Evolutionary conservation across 2,113 vertebrate genomes (phyloP).

Genomic region (Python bivittatus): DNA sequence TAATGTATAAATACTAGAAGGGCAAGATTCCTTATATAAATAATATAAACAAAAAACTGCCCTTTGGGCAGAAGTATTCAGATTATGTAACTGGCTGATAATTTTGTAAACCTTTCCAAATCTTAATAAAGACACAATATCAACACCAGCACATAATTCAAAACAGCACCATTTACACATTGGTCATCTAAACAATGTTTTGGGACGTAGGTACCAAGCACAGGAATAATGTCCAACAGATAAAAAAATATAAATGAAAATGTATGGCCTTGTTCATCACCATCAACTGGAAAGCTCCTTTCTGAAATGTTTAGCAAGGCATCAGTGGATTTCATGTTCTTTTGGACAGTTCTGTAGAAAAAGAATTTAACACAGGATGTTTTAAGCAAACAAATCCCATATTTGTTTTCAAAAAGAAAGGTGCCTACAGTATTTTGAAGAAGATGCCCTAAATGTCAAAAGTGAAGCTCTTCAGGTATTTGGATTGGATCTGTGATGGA

Average conservation of each 20-base stretch:
- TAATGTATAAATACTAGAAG: neutral
- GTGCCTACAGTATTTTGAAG: neutral
- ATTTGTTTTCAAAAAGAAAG: neutral
- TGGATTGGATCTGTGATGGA: neutral
- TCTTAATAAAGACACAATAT: neutral
- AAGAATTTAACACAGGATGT: neutral
- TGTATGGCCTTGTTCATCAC: slow-evolving; percentile 33
- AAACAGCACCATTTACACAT: too few relatives aligned
- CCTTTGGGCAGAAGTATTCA: neutral
- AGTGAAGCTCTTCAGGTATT: neutral
- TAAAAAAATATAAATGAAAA: neutral
- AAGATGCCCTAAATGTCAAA: neutral
- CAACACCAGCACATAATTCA: neutral
- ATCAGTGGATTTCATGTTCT: slow-evolving; percentile 33
- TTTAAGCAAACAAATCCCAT: neutral
- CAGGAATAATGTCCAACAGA: neutral
- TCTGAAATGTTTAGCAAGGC: slow-evolving; percentile 9
- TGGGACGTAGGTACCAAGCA: neutral
- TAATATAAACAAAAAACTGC: neutral
- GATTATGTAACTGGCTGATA: neutral
- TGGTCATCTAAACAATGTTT: neutral
- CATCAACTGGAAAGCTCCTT: slow-evolving; percentile 23
- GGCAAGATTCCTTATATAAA: neutral
- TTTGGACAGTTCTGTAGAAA: neutral
- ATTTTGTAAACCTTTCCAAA: neutral